These are phyloP conservation scores for Tenualosa ilisha DNA, from an alignment of 2,797 vertebrate genomes.

Conservation along the genomic window DNA sequence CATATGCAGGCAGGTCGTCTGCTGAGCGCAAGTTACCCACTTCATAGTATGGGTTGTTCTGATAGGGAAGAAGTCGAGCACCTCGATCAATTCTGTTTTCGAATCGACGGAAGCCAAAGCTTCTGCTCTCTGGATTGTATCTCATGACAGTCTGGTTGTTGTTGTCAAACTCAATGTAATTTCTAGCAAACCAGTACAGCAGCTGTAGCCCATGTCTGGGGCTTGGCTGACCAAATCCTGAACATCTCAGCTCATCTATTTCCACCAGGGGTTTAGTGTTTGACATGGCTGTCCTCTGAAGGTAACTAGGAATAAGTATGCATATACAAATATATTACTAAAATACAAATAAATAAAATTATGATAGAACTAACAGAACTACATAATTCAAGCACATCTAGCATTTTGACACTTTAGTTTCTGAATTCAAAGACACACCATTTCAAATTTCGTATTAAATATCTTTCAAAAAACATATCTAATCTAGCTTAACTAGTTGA, in stretches of 20 bases:
- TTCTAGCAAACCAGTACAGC: slow-evolving; percentile 51
- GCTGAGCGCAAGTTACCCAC: slow-evolving; percentile 47
- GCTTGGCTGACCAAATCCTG: slow-evolving; percentile 25
- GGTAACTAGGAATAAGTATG: too few species aligned
- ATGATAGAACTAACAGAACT: too few species aligned
- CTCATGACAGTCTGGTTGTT: not conserved
- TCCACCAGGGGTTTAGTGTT: not conserved
- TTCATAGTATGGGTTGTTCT: slow-evolving; percentile 31
- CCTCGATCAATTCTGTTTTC: slow-evolving; percentile 32
- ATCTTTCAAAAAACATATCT: too few species aligned
- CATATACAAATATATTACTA: too few species aligned
- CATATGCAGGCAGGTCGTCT: slow-evolving; percentile 26
- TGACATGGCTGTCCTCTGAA: not conserved
- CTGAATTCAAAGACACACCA: too few species aligned
- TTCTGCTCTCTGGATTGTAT: fast-evolving
- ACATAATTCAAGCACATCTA: too few species aligned
- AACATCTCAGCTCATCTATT: not conserved
- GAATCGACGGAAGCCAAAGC: slow-evolving; percentile 41
- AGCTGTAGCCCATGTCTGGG: slow-evolving; percentile 50
- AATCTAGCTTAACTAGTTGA: too few species aligned
- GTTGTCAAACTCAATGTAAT: not conserved
- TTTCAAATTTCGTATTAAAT: too few species aligned
- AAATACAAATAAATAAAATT: too few species aligned
- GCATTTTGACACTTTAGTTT: too few species aligned
- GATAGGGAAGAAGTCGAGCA: not conserved